phyloP scores from a whole-genome alignment of 2,797 vertebrate species.

The Aphelocoma californica region DNA sequence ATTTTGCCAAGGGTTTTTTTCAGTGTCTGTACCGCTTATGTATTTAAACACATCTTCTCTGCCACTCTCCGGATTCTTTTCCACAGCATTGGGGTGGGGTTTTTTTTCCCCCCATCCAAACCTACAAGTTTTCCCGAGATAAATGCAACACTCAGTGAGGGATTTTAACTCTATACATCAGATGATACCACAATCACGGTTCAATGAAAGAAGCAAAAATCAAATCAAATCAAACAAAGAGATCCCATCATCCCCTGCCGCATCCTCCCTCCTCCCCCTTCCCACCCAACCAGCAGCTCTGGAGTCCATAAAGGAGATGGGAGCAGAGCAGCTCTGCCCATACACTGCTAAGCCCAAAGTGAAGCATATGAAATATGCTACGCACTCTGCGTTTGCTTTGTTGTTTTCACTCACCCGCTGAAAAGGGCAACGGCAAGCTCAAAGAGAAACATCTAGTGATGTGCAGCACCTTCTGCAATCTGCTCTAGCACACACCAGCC shows the following conservation, averaged over 20 bases:
- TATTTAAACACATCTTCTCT: background rate
- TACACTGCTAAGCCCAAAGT: background rate
- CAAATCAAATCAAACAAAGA: constrained; percentile 66
- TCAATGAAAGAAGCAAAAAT: constrained; percentile 61
- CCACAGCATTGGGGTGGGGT: background rate
- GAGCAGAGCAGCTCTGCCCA: constrained; percentile 19
- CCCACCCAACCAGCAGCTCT: constrained; percentile 53
- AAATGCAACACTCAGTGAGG: background rate
- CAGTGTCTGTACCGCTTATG: background rate
- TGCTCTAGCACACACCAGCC: background rate
- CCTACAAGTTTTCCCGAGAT: background rate
- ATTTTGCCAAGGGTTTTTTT: background rate
- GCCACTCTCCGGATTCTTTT: background rate
- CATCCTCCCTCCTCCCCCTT: constrained; percentile 62
- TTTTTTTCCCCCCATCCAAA: background rate
- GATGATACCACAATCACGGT: constrained; percentile 29
- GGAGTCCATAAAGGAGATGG: background rate
- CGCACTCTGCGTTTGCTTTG: background rate
- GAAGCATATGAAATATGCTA: background rate
- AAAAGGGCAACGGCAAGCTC: background rate
- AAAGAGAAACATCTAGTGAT: background rate
- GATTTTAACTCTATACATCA: constrained; percentile 21
- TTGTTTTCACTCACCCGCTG: background rate
- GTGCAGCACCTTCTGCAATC: background rate
- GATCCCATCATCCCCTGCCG: constrained; percentile 67